These are phyloP conservation scores for Leptinotarsa haldemani DNA, from an alignment of 2,888 invertebrate genomes.

Conservation along the genomic window DNA sequence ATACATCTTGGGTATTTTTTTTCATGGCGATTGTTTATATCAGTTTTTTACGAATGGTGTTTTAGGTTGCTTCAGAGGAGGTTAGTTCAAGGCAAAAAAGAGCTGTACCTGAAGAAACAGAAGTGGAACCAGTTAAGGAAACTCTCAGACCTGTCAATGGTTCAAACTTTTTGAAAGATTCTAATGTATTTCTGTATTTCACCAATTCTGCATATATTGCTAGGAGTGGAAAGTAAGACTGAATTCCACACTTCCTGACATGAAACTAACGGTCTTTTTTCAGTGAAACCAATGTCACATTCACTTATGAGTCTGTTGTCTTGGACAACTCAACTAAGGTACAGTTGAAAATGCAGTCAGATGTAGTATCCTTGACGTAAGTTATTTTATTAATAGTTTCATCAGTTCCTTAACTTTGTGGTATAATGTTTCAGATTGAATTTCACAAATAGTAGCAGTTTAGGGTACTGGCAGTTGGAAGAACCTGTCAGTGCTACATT, in stretches of 20 bases:
- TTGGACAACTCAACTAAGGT: not conserved
- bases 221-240: not conserved
- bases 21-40: conserved; percentile 22
- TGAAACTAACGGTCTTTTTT: conserved; percentile 16
- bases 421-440: conserved; percentile 35
- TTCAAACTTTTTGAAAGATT: conserved; percentile 10
- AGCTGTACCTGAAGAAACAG: conserved; percentile 45
- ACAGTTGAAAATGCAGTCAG: not conserved
- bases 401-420: conserved; percentile 23
- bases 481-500: conserved; percentile 26
- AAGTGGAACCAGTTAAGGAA: not conserved
- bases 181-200: conserved; percentile 25
- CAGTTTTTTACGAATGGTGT: conserved; percentile 27
- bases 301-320: conserved; percentile 24
- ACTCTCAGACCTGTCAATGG: conserved; percentile 1
- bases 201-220: conserved; percentile 4
- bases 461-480: conserved; percentile 51
- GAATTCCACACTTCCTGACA: not conserved
- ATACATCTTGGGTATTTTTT: conserved; percentile 68
- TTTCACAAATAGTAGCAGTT: conserved; percentile 33
- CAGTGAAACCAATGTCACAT: conserved; percentile 27
- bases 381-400: not conserved
- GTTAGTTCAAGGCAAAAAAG: conserved; percentile 53
- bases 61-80: conserved; percentile 57
- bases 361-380: conserved; percentile 24